A percentile compares a stretch with the other conserved stretches of the same genome.
Evolutionary conservation across 2,113 vertebrate genomes (phyloP).

Genomic region (Capricornis sumatraensis): DNA sequence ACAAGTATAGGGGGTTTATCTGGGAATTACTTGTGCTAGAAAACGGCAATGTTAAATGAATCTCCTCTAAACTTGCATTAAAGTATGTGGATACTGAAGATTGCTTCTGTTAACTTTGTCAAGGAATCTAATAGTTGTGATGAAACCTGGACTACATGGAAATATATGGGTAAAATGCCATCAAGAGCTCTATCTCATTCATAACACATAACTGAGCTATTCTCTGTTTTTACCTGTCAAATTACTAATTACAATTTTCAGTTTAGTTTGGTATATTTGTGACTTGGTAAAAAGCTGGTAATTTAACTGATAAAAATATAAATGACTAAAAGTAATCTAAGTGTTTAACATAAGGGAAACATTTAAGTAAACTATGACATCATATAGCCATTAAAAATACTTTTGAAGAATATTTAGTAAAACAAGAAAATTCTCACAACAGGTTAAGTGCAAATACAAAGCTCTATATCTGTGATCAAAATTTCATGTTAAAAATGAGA

Average conservation of each 20-base stretch:
- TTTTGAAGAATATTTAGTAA: background rate
- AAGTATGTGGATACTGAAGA: background rate
- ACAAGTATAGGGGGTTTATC: background rate
- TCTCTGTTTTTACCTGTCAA: background rate
- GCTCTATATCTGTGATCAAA: background rate
- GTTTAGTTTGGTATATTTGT: background rate
- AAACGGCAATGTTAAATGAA: background rate
- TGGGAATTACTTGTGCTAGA: background rate
- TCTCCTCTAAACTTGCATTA: background rate
- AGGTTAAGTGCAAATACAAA: background rate
- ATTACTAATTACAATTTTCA: background rate
- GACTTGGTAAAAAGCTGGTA: background rate
- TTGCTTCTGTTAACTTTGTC: background rate
- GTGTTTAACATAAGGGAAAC: background rate
- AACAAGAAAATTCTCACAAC: background rate
- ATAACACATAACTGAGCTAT: background rate
- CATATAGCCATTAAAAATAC: background rate
- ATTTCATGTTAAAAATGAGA: background rate
- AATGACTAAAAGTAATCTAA: background rate
- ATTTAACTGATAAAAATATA: slow-evolving; percentile 25
- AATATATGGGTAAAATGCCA: background rate
- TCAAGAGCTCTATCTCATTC: background rate
- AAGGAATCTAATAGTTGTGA: background rate
- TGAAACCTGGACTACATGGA: background rate
- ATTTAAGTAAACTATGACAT: background rate